A percentile compares a stretch with the other conserved stretches of the same genome.
Evolutionary conservation across 2,888 invertebrate species (phyloP).

Genomic region (Gastracanthus pulcherrimus): DNA sequence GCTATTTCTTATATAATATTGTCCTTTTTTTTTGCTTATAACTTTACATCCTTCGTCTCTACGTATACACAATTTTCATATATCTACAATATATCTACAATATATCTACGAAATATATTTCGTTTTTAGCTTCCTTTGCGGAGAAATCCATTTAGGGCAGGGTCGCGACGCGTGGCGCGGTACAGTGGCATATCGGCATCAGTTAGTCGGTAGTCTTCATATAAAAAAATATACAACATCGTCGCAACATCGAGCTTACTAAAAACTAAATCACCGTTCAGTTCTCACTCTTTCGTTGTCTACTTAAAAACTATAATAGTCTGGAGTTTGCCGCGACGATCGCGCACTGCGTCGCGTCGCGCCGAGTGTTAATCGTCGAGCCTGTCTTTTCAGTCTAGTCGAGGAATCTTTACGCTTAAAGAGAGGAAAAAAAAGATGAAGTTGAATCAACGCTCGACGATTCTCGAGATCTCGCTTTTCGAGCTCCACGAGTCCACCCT

Average conservation of each 20-base stretch:
- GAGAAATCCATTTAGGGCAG: too few species aligned
- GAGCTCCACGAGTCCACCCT: too few species aligned
- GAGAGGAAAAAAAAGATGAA: neutral
- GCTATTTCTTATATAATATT: neutral
- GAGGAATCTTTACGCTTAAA: neutral
- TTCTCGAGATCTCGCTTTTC: too few species aligned
- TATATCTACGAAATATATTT: neutral
- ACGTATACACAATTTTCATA: neutral
- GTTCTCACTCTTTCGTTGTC: slow-evolving; percentile 55
- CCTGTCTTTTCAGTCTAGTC: slow-evolving; percentile 38
- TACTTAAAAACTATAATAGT: slow-evolving; percentile 37
- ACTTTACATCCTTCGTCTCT: neutral
- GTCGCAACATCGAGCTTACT: slow-evolving; percentile 29
- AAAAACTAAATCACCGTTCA: slow-evolving; percentile 55
- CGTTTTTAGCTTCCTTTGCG: too few species aligned
- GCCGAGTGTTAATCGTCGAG: neutral
- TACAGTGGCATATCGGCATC: neutral
- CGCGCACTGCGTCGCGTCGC: too few species aligned
- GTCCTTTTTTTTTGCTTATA: neutral
- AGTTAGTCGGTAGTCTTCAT: neutral
- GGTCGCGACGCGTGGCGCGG: too few species aligned
- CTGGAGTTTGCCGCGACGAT: neutral
- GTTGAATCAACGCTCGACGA: too few species aligned
- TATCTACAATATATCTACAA: neutral
- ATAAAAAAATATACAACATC: neutral